These are phyloP conservation scores for Coptotermes formosanus DNA, from an alignment of 1,140 invertebrate species.

Conservation along the genomic window DNA sequence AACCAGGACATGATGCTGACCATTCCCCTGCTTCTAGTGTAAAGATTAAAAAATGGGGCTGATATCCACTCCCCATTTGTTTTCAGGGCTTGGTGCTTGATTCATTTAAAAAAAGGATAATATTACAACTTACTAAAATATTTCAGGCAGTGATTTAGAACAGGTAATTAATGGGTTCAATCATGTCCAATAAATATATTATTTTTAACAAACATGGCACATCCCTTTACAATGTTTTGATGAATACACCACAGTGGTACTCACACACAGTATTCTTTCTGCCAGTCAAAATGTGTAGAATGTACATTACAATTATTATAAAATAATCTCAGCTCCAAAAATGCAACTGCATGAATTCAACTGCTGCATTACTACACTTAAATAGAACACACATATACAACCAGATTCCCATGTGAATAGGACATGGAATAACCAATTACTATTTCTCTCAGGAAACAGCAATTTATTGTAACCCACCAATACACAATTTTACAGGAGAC, in stretches of 20 bases:
- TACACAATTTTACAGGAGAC: no score
- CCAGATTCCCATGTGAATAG: background rate
- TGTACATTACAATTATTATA: constrained; percentile 1
- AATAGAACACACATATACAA: background rate
- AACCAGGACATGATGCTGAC: no score
- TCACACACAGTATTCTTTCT: background rate
- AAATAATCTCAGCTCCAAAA: background rate
- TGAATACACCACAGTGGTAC: background rate
- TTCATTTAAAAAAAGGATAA: no score
- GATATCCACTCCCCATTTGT: no score
- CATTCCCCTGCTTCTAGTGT: no score
- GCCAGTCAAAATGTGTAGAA: background rate
- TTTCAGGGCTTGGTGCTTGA: no score
- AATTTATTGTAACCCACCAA: no score
- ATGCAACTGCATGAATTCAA: background rate
- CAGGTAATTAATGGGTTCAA: no score
- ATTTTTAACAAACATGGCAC: background rate
- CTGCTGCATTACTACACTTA: background rate
- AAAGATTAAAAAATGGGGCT: no score
- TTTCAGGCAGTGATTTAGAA: no score
- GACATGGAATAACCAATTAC: background rate
- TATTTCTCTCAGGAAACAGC: no score
- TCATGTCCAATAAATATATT: background rate
- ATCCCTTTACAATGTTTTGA: background rate
- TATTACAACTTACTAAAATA: no score